Evolutionary conservation across 2,113 vertebrate genomes (phyloP), one percentile per base, ranked within the genome.

Genomic region (Mormoops blainvillei): DNA sequence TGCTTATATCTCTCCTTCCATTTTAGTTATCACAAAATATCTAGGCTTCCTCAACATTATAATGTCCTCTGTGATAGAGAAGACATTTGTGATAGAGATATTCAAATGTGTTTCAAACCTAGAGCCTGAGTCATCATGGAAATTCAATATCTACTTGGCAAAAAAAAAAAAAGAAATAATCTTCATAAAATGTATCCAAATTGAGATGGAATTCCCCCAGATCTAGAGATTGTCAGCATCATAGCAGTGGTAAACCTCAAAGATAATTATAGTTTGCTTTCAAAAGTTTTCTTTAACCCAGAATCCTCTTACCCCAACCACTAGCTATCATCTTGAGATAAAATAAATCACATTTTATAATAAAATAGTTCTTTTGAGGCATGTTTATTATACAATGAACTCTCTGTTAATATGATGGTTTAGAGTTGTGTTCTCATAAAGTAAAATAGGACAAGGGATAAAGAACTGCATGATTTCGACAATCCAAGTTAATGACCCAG

Each of bases 401-500:
- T 89, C 56, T 90, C 73, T 73, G 45, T 82, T 56, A 28, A 90
- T 65, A 61, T 31, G 54, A 78, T 86, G 71, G 52, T 26, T 88
- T 61, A 89, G 54, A 96, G 90, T 78, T 78, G 41, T 91, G 68
- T 54, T 87, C 67, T 86, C 67, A 74, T 91, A 82, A 97, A 96
- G 88, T 48, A 93, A 87, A 88, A 93, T 83, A 93, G 56, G 43
- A 81, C 54, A 94, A 96, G 22, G 41, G 95, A 67, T 74, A 92
- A 83, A 94, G 61, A 63, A 52, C 33, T 91, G 71, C 14, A 89
- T 2, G 76, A 56, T 94, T 96, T 96, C 31, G 26, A 56, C 70
- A 74, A 15, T 85, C 36, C 45, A 50, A 94, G 96, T 96, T 96
- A 93, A 93, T 78, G 94, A 52, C 50, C 58, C 88, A 90, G 96